A percentile compares a stretch with the other conserved stretches of the same genome.
These are phyloP conservation scores for Aspidiotus rigidus DNA, from an alignment of 2,888 invertebrate species.

Conservation along the genomic window DNA sequence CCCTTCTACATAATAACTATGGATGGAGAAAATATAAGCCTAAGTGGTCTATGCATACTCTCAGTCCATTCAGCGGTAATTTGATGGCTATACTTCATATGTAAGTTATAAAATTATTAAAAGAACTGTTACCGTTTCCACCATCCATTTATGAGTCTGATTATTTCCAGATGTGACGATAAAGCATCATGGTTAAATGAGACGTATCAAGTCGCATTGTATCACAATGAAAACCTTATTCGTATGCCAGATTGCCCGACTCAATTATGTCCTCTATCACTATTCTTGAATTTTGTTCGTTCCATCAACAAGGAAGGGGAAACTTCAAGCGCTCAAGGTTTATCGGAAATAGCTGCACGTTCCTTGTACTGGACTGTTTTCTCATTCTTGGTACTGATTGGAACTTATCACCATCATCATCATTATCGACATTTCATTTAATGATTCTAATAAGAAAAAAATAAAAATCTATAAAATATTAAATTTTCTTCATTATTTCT, in stretches of 20 bases:
- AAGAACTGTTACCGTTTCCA: neutral
- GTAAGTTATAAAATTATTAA: neutral
- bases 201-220: neutral
- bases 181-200: neutral
- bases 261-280: neutral
- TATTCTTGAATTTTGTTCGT: too few relatives aligned
- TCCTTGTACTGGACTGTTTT: too few relatives aligned
- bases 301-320: too few relatives aligned
- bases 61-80: neutral
- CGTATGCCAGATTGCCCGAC: neutral
- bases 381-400: too few relatives aligned
- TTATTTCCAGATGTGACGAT: neutral
- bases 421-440: too few relatives aligned
- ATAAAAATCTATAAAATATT: too few relatives aligned
- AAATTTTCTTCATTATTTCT: too few relatives aligned
- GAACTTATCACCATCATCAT: too few relatives aligned
- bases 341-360: too few relatives aligned
- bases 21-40: neutral
- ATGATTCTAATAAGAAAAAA: too few relatives aligned
- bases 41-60: neutral
- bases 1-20: neutral
- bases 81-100: neutral
- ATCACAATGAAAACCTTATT: conserved; percentile 2
- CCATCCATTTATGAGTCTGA: neutral
- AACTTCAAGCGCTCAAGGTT: too few relatives aligned